Evolutionary conservation across 2,797 vertebrate species (phyloP).

Genomic region (Cirrhinus mrigala): DNA sequence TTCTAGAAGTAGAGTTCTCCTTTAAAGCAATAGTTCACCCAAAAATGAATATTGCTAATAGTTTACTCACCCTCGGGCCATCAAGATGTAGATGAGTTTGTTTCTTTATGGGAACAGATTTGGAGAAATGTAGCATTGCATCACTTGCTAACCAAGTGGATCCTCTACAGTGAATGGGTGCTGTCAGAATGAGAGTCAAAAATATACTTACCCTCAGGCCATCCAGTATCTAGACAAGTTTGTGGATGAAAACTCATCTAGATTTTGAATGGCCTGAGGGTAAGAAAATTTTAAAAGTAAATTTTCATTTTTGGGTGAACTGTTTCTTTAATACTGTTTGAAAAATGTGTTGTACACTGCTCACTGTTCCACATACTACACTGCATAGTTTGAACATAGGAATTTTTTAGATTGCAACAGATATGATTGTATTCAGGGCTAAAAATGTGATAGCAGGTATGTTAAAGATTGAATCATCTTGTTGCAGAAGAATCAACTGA

Average conservation of each 20-base stretch:
- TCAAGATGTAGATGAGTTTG: too few species aligned
- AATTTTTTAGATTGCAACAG: not conserved
- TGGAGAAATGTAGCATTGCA: too few species aligned
- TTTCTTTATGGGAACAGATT: too few species aligned
- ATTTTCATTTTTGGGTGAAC: not conserved
- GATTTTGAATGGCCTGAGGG: too few species aligned
- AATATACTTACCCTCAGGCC: too few species aligned
- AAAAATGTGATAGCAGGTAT: not conserved
- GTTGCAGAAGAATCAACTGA: constrained; percentile 88
- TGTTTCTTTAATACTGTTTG: not conserved
- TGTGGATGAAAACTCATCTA: too few species aligned
- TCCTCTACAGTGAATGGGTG: too few species aligned
- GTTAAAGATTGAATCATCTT: not conserved
- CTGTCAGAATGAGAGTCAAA: too few species aligned
- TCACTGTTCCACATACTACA: not conserved
- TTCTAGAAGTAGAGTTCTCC: too few species aligned
- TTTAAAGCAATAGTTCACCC: not conserved
- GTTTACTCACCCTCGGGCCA: too few species aligned
- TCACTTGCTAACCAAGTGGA: too few species aligned
- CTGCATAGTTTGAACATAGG: not conserved
- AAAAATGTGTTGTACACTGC: not conserved
- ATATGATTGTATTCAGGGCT: not conserved
- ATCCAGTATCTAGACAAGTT: too few species aligned
- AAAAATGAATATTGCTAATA: not conserved
- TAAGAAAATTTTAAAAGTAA: not conserved